A percentile compares a stretch with the other conserved stretches of the same genome.
Conservation (phyloP, 2,797 vertebrate species). For the Enteromius treurensis region DNA sequence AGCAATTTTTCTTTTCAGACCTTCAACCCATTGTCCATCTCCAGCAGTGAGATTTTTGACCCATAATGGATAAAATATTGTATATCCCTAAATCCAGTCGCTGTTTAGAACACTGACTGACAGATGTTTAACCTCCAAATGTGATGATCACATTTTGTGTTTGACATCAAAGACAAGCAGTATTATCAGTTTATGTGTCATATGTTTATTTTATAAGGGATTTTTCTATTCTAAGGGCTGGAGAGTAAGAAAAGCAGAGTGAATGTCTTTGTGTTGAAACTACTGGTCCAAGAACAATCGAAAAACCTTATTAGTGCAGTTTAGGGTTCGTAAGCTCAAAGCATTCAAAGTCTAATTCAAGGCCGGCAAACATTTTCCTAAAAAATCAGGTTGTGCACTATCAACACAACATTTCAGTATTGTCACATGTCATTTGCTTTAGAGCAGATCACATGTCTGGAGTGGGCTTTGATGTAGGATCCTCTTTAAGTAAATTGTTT, state of each 20-base stretch:
- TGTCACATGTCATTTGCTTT: neutral
- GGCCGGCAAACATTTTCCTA: slow-evolving; percentile 6
- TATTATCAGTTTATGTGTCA: neutral
- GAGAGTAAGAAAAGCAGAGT: slow-evolving; percentile 5
- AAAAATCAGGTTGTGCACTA: neutral
- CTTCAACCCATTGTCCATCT: neutral
- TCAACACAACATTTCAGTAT: slow-evolving; percentile 12
- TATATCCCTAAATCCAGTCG: neutral
- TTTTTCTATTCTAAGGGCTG: neutral
- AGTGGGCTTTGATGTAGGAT: slow-evolving; percentile 7
- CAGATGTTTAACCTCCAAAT: neutral
- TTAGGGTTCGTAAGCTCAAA: neutral
- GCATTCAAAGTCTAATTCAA: slow-evolving; percentile 18
- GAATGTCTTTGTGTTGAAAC: slow-evolving; percentile 17
- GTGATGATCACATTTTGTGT: neutral
- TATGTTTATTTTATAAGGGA: neutral
- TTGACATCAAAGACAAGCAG: neutral
- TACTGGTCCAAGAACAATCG: neutral
- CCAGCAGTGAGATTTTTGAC: neutral
- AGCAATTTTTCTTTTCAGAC: neutral
- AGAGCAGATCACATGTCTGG: neutral
- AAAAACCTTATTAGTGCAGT: slow-evolving; percentile 19
- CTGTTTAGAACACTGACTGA: neutral
- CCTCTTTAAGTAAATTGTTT: slow-evolving; percentile 29
- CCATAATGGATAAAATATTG: neutral